Conservation (phyloP, 2,888 invertebrate species). For the Ceraclea dissimilis region DNA sequence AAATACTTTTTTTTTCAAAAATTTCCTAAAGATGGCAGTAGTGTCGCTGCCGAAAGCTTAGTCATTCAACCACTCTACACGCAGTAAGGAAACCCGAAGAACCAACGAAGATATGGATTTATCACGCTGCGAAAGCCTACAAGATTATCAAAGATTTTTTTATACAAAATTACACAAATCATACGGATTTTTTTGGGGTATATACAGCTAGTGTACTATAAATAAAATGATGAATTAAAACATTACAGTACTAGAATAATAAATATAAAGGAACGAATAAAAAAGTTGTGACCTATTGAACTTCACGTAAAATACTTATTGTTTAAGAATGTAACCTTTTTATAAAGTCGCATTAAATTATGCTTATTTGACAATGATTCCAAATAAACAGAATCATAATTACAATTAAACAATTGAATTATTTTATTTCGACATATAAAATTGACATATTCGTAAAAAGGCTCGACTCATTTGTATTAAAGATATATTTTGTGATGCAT, state of each 20-base stretch:
- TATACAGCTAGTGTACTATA: not conserved
- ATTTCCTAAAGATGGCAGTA: too few relatives aligned
- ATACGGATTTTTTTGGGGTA: too few relatives aligned
- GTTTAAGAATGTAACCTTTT: not conserved
- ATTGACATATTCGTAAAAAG: not conserved
- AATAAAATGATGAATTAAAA: slow-evolving; percentile 1
- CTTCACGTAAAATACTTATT: not conserved
- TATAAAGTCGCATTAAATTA: not conserved
- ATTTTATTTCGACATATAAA: not conserved
- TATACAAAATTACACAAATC: too few relatives aligned
- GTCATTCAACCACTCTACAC: too few relatives aligned
- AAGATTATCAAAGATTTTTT: too few relatives aligned
- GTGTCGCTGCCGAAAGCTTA: too few relatives aligned
- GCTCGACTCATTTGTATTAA: not conserved
- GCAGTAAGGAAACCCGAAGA: too few relatives aligned
- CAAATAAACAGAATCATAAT: not conserved
- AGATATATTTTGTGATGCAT: too few relatives aligned
- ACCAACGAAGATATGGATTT: too few relatives aligned
- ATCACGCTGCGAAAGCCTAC: too few relatives aligned
- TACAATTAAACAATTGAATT: not conserved
- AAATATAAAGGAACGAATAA: not conserved
- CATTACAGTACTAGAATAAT: not conserved
- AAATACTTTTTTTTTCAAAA: too few relatives aligned
- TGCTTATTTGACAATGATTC: not conserved
- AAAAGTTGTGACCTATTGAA: not conserved